Conservation (phyloP, 1,140 invertebrate species). For the Steinernema feltiae region DNA sequence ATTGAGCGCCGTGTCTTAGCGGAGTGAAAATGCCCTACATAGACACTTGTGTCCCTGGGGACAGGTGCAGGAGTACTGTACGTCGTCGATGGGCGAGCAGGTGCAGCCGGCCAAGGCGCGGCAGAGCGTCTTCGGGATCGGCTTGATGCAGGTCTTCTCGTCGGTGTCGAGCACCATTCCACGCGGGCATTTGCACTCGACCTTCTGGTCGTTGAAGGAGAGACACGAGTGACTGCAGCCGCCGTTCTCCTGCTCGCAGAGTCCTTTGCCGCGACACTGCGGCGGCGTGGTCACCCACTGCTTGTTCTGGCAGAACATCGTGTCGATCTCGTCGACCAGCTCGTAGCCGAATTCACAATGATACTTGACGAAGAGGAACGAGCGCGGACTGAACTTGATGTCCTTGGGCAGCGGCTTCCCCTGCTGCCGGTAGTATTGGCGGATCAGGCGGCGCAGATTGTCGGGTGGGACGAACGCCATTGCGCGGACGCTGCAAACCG, state of each 20-base stretch:
- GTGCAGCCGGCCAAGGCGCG: constrained; percentile 51
- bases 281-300: constrained; percentile 54
- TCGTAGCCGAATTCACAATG: constrained; percentile 55
- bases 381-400: constrained; percentile 37
- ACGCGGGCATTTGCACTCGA: constrained; percentile 54
- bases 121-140: constrained; percentile 53
- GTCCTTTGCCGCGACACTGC: constrained; percentile 49
- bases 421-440: constrained; percentile 54
- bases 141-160: constrained; percentile 54
- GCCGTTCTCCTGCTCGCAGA: constrained; percentile 51
- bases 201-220: constrained; percentile 46
- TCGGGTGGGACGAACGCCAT: constrained; percentile 58
- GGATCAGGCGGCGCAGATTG: constrained; percentile 52
- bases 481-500: constrained; percentile 47
- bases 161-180: constrained; percentile 51
- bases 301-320: constrained; percentile 51
- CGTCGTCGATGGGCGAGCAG: constrained; percentile 47
- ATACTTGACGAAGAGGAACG: constrained; percentile 57
- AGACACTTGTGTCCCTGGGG: constrained; percentile 46
- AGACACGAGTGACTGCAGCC: constrained; percentile 56
- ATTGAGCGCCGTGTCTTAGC: background rate
- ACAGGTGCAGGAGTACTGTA: constrained; percentile 49
- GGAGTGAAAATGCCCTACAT: constrained; percentile 27
- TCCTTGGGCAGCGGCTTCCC: constrained; percentile 49
- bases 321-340: constrained; percentile 56